Evolutionary conservation across 1,140 invertebrate genomes (phyloP).

Genomic region (Trichonephila clavipes): DNA sequence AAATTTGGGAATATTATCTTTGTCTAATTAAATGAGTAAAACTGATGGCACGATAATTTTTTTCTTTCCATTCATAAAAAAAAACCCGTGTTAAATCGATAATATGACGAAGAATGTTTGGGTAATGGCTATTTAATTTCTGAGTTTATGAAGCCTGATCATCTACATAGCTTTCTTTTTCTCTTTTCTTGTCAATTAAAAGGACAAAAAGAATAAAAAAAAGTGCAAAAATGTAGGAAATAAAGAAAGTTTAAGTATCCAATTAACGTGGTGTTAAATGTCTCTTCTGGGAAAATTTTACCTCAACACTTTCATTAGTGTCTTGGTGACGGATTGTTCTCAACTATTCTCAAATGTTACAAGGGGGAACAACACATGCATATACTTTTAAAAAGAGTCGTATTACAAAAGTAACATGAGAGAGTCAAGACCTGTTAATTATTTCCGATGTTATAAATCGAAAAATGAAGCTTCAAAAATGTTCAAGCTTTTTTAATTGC

Average conservation of each 20-base stretch:
- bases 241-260: not conserved
- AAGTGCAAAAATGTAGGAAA: not conserved
- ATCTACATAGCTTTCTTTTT: not conserved
- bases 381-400: not conserved
- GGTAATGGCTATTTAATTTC: conserved; percentile 22
- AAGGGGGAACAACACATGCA: not conserved
- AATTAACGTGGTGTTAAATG: conserved; percentile 37
- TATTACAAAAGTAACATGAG: not conserved
- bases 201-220: not conserved
- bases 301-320: conserved; percentile 12
- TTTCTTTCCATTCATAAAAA: not conserved
- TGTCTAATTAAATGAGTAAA: not conserved
- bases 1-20: not conserved
- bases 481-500: not conserved
- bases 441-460: not conserved
- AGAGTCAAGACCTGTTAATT: not conserved
- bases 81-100: not conserved
- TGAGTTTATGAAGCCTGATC: conserved; percentile 2
- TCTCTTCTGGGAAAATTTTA: conserved; percentile 10
- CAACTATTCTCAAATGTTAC: not conserved
- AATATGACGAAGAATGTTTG: not conserved
- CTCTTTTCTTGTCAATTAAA: not conserved
- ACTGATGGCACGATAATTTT: not conserved
- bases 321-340: not conserved
- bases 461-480: not conserved